Conservation (phyloP, 35 echinoderm and acorn worm species). For the Amphiura filiformis region DNA sequence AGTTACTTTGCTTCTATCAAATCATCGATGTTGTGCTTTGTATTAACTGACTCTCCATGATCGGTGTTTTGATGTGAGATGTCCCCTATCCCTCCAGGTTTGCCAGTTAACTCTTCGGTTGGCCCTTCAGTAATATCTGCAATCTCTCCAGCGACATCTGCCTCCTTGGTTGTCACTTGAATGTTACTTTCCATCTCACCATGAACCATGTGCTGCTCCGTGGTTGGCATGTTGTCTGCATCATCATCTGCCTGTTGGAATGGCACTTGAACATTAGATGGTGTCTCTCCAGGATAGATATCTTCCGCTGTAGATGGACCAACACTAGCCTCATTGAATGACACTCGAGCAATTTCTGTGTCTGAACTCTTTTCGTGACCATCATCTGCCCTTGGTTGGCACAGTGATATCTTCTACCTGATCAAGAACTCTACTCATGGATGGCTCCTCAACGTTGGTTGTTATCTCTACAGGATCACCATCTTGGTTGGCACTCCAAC, state of each 20-base stretch:
- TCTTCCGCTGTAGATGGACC: neutral
- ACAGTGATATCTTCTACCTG: neutral
- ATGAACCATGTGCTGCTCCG: neutral
- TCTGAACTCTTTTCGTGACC: too few species aligned
- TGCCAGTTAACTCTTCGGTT: neutral
- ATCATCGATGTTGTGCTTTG: too few species aligned
- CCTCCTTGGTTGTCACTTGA: neutral
- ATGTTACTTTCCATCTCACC: neutral
- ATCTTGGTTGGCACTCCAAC: neutral
- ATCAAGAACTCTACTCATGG: neutral
- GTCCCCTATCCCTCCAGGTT: neutral
- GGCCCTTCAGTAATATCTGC: neutral
- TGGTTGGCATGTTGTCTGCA: neutral
- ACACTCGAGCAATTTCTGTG: too few species aligned
- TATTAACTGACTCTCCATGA: neutral
- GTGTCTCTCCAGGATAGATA: neutral
- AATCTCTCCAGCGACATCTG: neutral
- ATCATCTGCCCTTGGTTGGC: too few species aligned
- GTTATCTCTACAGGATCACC: neutral
- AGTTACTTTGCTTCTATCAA: too few species aligned
- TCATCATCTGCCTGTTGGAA: neutral
- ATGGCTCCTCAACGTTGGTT: neutral
- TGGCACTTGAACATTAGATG: neutral
- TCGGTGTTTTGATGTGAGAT: conserved; percentile 4
- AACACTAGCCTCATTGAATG: conserved; percentile 30